Percentiles rank a stretch among this genome's conserved stretches.
phyloP scores from a whole-genome alignment of 2,113 vertebrate species.

The Psettodes erumei region DNA sequence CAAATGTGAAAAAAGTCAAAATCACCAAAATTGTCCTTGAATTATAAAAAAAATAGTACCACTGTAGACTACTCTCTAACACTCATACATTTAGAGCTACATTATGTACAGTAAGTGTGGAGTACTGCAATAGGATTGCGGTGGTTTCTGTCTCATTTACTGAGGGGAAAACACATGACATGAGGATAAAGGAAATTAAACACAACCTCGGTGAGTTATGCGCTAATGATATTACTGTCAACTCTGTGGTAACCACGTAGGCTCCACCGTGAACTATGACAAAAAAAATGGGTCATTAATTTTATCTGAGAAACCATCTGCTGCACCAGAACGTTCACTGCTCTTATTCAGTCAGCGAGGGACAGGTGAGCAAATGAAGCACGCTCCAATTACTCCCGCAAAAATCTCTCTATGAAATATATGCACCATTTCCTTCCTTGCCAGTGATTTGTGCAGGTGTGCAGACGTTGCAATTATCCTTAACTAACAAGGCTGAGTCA shows the following conservation, averaged over 20 bases:
- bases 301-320: slow-evolving; percentile 56
- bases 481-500: slow-evolving; percentile 58
- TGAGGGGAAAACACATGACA: background rate
- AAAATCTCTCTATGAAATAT: slow-evolving; percentile 27
- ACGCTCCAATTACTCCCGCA: slow-evolving; percentile 39
- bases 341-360: slow-evolving; percentile 25
- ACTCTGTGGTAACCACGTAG: slow-evolving; percentile 1
- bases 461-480: slow-evolving; percentile 52
- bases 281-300: slow-evolving; percentile 23
- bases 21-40: too few species aligned
- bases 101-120: background rate
- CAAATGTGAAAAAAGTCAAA: background rate
- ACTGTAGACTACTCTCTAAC: background rate
- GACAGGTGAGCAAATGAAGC: slow-evolving; percentile 23
- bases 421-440: slow-evolving; percentile 13
- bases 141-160: background rate
- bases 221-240: slow-evolving; percentile 3
- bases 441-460: slow-evolving; percentile 34
- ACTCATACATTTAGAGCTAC: background rate
- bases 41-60: too few species aligned
- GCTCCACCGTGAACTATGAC: slow-evolving; percentile 11
- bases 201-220: background rate
- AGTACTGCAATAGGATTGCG: background rate
- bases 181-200: slow-evolving; percentile 5
- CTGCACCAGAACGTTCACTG: slow-evolving; percentile 11